phyloP scores from a whole-genome alignment of 2,113 vertebrate genomes.

The Loxodonta africana region DNA sequence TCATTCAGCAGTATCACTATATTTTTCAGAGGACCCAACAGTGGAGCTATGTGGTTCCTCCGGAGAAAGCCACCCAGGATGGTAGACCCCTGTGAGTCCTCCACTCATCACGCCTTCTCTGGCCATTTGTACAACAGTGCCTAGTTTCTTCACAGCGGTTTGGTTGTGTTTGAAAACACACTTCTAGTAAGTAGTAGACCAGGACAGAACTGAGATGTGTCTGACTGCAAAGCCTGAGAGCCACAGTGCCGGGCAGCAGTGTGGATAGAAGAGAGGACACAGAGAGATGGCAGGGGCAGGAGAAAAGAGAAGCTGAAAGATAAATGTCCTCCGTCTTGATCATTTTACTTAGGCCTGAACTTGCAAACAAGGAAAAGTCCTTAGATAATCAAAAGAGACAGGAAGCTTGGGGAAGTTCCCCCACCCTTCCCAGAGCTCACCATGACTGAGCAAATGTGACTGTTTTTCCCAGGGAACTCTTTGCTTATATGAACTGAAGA shows the following conservation, averaged over 20 bases:
- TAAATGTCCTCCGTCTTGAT: not conserved
- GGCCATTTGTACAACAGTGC: not conserved
- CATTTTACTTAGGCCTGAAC: not conserved
- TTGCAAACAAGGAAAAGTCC: conserved; percentile 26
- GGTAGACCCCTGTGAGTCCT: not conserved
- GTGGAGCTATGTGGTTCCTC: not conserved
- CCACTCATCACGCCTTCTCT: not conserved
- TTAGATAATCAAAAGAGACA: conserved; percentile 30
- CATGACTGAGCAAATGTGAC: not conserved
- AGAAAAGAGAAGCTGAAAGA: not conserved
- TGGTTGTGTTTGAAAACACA: not conserved
- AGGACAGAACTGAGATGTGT: not conserved
- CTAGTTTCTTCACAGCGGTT: not conserved
- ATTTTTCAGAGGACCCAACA: not conserved
- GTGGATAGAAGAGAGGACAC: not conserved
- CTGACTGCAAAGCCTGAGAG: not conserved
- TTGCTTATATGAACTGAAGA: not conserved
- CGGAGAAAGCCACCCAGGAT: not conserved
- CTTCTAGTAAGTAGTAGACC: not conserved
- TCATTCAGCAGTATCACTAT: not conserved
- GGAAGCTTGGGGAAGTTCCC: not conserved
- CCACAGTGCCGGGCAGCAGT: not conserved
- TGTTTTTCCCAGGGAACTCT: not conserved
- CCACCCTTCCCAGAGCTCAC: not conserved
- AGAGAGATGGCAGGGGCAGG: not conserved